These are phyloP conservation scores for Ctenopoma kingsleyae DNA, from an alignment of 2,797 vertebrate species.

Conservation along the genomic window DNA sequence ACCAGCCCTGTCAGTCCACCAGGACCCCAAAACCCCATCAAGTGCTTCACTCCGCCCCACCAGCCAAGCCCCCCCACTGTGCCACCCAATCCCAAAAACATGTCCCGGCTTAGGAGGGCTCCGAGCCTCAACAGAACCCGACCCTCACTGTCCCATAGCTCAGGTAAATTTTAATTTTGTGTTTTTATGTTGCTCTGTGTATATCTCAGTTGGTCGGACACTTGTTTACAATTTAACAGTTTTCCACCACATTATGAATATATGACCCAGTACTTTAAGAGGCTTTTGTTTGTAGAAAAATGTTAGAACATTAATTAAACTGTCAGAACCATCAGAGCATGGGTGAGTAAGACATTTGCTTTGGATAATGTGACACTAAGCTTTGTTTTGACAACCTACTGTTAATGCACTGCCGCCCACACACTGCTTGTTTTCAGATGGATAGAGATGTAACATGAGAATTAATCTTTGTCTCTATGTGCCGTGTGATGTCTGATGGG, in stretches of 20 bases:
- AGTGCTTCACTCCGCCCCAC: conserved; percentile 75
- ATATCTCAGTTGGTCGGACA: conserved; percentile 6
- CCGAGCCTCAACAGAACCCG: conserved; percentile 83
- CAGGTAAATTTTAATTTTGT: conserved; percentile 77
- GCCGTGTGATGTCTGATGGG: conserved; percentile 40
- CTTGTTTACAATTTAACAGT: conserved; percentile 2
- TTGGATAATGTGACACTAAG: conserved; percentile 46
- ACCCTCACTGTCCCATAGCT: conserved; percentile 81
- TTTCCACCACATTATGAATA: conserved; percentile 39
- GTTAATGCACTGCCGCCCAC: conserved; percentile 58
- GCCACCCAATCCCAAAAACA: conserved; percentile 75
- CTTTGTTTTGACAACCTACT: conserved; percentile 70
- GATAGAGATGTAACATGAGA: conserved; percentile 62
- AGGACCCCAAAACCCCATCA: conserved; percentile 68
- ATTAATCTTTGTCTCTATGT: conserved; percentile 40
- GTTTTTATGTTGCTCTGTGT: neutral
- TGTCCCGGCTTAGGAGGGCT: conserved; percentile 79
- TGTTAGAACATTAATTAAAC: conserved; percentile 53
- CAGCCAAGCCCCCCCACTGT: conserved; percentile 82
- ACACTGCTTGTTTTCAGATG: conserved; percentile 43
- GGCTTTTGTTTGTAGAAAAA: conserved; percentile 48
- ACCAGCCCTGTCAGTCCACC: conserved; percentile 69
- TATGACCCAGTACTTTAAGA: conserved; percentile 30
- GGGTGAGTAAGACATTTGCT: conserved; percentile 54
- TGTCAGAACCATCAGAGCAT: conserved; percentile 40